Percentiles rank a stretch among this genome's conserved stretches.
Evolutionary conservation across 2,888 invertebrate genomes (phyloP).

Genomic region (Caenorhabditis angaria): DNA sequence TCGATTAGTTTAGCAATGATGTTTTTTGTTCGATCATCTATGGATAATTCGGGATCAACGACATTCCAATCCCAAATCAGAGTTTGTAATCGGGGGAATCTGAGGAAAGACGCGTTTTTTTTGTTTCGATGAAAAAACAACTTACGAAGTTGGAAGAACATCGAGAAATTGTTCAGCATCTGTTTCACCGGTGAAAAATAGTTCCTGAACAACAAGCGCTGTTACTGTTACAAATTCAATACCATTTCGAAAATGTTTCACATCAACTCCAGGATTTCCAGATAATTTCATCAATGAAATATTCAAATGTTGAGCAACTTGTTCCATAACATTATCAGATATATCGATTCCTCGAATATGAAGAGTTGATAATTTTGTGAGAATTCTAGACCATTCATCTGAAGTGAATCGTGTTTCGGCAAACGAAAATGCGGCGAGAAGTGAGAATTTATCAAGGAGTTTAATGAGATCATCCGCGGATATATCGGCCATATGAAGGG

Average conservation of each 20-base stretch:
- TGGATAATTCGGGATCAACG: constrained; percentile 47
- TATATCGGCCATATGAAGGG: constrained; percentile 25
- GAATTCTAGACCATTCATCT: constrained; percentile 25
- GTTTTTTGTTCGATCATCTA: constrained; percentile 37
- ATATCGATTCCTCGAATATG: constrained; percentile 43
- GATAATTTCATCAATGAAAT: constrained; percentile 36
- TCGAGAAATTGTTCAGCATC: constrained; percentile 48
- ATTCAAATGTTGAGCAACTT: constrained; percentile 23
- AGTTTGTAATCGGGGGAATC: constrained; percentile 45
- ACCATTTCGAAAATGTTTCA: constrained; percentile 24
- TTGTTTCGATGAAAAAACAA: neutral
- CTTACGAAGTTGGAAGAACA: constrained; percentile 32
- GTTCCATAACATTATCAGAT: constrained; percentile 29
- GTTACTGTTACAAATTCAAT: constrained; percentile 47
- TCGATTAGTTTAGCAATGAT: constrained; percentile 31
- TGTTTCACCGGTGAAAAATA: constrained; percentile 35
- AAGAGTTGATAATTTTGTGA: constrained; percentile 18
- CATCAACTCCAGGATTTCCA: constrained; percentile 40
- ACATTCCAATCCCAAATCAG: constrained; percentile 56
- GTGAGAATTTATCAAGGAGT: constrained; percentile 22
- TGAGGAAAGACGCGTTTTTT: constrained; percentile 9
- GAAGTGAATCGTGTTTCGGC: constrained; percentile 26
- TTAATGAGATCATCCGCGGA: constrained; percentile 16
- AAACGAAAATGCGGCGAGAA: constrained; percentile 40
- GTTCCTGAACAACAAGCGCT: constrained; percentile 37